Conservation (phyloP, 2,888 invertebrate genomes). For the Cryptus armator region DNA sequence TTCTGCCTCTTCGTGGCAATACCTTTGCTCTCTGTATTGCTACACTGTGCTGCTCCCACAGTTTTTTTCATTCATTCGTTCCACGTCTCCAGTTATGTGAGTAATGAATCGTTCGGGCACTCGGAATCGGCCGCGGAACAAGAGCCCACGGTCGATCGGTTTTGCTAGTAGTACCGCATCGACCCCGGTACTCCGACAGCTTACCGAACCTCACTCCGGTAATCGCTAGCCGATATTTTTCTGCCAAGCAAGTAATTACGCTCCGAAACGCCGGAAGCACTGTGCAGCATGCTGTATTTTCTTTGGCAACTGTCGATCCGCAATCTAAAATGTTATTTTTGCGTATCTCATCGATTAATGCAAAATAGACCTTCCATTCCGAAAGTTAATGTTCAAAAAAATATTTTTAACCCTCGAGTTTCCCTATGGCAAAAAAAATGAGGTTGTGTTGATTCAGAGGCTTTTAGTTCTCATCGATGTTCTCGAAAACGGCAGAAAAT, state of each 20-base stretch:
- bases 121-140: slow-evolving; percentile 57
- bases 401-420: no score
- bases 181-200: slow-evolving; percentile 23
- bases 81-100: slow-evolving; percentile 80
- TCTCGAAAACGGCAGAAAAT: no score
- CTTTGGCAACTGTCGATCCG: slow-evolving; percentile 63
- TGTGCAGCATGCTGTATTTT: slow-evolving; percentile 69
- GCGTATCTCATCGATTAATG: background rate
- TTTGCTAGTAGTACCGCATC: slow-evolving; percentile 41
- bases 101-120: slow-evolving; percentile 73
- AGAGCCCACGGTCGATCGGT: slow-evolving; percentile 65
- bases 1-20: slow-evolving; percentile 50
- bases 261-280: slow-evolving; percentile 16
- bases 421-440: no score
- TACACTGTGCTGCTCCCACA: slow-evolving; percentile 50
- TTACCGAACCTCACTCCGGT: slow-evolving; percentile 70
- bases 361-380: slow-evolving; percentile 3
- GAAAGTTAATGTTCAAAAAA: no score
- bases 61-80: slow-evolving; percentile 77
- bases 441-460: no score
- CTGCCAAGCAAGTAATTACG: slow-evolving; percentile 79
- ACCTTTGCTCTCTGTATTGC: slow-evolving; percentile 34
- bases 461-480: no score
- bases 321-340: slow-evolving; percentile 21
- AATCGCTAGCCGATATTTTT: slow-evolving; percentile 79